Evolutionary conservation across 2,113 vertebrate species (phyloP), one percentile per base, ranked within the genome.

Genomic region (Ceratotherium simum): DNA sequence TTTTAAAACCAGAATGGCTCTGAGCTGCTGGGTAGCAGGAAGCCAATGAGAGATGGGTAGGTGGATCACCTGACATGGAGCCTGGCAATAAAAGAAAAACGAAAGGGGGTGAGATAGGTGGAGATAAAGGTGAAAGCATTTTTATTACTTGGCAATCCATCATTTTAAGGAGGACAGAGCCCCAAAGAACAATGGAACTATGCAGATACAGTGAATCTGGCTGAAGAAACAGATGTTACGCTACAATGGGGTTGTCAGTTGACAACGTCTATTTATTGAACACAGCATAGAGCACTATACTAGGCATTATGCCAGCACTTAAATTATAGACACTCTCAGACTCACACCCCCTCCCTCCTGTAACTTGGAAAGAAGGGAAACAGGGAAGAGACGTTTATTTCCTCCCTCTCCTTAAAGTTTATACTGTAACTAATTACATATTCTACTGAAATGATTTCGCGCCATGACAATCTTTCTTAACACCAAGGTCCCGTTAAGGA

Each of bases 51-150:
- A 75, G 85, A 17, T 76, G 9, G 46, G 56, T 62, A 42, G n/a
- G 36, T 64, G 39, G 75, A 78, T 96, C 90, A 92, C 42, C 69
- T 73, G 82, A 90, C 58, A 14, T 2, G 1, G 48, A 79, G 60
- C 27, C 56, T 67, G 54, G 65, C 87, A 78, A 29, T 95, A 81
- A 96, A 95, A 91, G 76, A 70, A 70, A 69, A 90, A 48, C 51
- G 46, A 56, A 70, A 95, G 81, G 70, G 64, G 83, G 88, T 54
- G 72, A 96, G 84, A 48, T 14, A 88, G 90, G 79, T 95, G 91
- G 86, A 87, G 96, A 94, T 90, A 90, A 88, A 97, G 96, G 97
- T 96, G 94, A 92, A 98, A 95, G 92, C 70, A 42, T 79, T 98
- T 97, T 97, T 96, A 97, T 88, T 97, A 79, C 56, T 79, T 73